Base-by-base conservation (phyloP, 1,140 invertebrate species). In the Drosophila elegans region DNA sequence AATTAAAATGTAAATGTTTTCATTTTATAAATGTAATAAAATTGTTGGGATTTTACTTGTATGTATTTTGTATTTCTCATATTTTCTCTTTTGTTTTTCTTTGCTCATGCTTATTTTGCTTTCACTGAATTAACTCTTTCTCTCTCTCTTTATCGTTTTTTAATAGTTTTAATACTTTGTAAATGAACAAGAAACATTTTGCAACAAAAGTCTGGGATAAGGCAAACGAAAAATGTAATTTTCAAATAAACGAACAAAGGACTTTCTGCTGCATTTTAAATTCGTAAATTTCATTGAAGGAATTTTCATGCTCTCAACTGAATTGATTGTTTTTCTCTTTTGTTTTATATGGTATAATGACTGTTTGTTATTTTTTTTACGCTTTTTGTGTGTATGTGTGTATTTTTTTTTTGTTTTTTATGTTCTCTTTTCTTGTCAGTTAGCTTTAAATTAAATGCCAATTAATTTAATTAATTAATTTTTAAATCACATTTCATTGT, bases 401-500 rank as follows among this genome's bases (percentile, higher is more conserved):
- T 21, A 13, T 39, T 46, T 64, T 61, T 78, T 78, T 81, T 55
- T 38, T 27, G 16, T 16, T 78, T 60, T 71, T 78, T 63, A 44
- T 57, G 63, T 21, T 21, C 49, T 36, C 79, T 69, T 77, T 52
- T 54, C 39, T 54, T 44, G 52, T 71, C 42, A 42, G 60, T 68
- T 68, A 68, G 64, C 57, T 83, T 86, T 89, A 90, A 90, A 89
- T 89, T 89, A 89, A 89, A 89, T 89, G 84, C 84, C 84, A 89
- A 89, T 89, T 89, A 89, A 84, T 89, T 89, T 89, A 89, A 89
- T 89, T 89, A 89, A 89, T 90, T 90, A 86, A 90, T 90, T 90
- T 90, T 90, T 90, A 90, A 90, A 90, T 90, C 86, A 90, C 86
- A 90, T 90, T 90, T 90, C 86, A 90, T 90, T 85, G 86, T 90